A percentile compares a stretch with the other conserved stretches of the same genome.
These are phyloP conservation scores for Actenoides lindsayi DNA, from an alignment of 2,113 vertebrate species.

Conservation along the genomic window DNA sequence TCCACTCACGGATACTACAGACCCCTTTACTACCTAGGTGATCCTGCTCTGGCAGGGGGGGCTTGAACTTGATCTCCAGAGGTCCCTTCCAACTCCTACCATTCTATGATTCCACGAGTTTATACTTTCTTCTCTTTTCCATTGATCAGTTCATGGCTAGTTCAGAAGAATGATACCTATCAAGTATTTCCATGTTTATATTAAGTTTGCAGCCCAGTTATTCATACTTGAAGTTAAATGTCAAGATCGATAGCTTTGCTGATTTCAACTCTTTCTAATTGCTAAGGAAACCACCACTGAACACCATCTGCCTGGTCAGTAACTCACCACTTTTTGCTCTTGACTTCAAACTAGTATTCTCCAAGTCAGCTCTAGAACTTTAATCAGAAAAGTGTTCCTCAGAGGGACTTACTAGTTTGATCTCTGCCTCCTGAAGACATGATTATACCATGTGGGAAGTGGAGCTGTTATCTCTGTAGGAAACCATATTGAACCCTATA, in stretches of 20 bases:
- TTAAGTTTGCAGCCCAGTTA: background rate
- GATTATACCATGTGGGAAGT: background rate
- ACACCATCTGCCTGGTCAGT: background rate
- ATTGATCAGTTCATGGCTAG: rapidly evolving
- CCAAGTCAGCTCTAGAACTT: background rate
- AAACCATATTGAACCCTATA: background rate
- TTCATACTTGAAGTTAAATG: background rate
- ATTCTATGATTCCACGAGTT: background rate
- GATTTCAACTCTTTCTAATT: background rate
- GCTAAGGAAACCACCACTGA: background rate
- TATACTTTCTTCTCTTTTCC: background rate
- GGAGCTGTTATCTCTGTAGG: background rate
- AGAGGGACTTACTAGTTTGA: background rate
- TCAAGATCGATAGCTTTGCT: background rate
- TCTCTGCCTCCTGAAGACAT: background rate
- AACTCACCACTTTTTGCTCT: background rate
- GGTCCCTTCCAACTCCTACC: no score
- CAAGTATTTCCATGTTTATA: background rate
- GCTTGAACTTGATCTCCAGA: no score
- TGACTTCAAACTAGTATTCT: background rate
- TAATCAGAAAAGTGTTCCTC: background rate
- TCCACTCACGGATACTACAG: background rate
- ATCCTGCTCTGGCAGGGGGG: no score
- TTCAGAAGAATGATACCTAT: background rate
- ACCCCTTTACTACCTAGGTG: background rate